Conservation (phyloP, 23 tunicate genomes). For the Oikopleura albicans region DNA sequence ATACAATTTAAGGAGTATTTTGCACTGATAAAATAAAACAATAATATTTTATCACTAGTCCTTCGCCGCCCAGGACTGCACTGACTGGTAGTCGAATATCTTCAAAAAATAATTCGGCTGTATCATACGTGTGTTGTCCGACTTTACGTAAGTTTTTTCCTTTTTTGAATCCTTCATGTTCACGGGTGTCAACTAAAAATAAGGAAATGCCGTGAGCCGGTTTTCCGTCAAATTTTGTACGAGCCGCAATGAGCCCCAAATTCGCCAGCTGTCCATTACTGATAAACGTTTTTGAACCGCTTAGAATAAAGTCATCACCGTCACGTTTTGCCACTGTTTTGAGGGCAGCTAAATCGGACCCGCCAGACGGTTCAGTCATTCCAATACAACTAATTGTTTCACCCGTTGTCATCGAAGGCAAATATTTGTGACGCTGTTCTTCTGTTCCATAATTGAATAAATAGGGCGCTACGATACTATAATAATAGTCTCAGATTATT, state of each 20-base stretch:
- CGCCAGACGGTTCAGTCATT: slow-evolving; percentile 39
- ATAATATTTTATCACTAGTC: too few relatives aligned
- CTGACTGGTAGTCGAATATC: slow-evolving; percentile 27
- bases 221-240: slow-evolving; percentile 62
- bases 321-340: slow-evolving; percentile 33
- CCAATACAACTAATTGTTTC: slow-evolving; percentile 70
- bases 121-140: slow-evolving; percentile 29
- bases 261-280: slow-evolving; percentile 71
- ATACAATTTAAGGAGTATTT: too few relatives aligned
- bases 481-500: too few relatives aligned
- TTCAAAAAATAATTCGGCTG: slow-evolving; percentile 82
- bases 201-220: slow-evolving; percentile 48
- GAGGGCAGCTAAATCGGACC: slow-evolving; percentile 51
- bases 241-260: slow-evolving; percentile 58
- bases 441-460: slow-evolving; percentile 63
- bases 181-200: not conserved
- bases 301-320: slow-evolving; percentile 78
- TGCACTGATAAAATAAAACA: too few relatives aligned
- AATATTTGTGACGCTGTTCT: slow-evolving; percentile 62
- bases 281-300: slow-evolving; percentile 76
- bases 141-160: slow-evolving; percentile 10
- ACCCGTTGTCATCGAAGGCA: slow-evolving; percentile 84
- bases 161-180: slow-evolving; percentile 4
- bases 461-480: slow-evolving; percentile 89
- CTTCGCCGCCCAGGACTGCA: not conserved